Percentiles rank a stretch among this genome's conserved stretches.
Evolutionary conservation across 2,113 vertebrate genomes (phyloP).

Genomic region (Eulemur rufifrons): DNA sequence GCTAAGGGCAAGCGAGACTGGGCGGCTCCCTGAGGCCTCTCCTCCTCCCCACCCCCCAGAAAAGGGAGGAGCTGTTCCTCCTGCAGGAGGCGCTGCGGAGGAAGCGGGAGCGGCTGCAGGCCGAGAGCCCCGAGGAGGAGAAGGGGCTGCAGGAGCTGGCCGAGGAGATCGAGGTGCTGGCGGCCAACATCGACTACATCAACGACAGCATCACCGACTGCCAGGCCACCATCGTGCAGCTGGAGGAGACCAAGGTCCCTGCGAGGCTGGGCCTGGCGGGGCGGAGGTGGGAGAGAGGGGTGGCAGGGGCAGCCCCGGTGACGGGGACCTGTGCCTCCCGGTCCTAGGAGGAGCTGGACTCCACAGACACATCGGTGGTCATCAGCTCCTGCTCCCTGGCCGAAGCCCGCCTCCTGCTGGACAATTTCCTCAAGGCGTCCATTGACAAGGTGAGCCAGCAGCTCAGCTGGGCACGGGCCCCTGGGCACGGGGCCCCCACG

Average conservation of each 20-base stretch:
- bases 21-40: background rate
- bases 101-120: conserved; percentile 90
- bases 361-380: conserved; percentile 97
- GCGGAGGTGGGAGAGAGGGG: accelerated
- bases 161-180: conserved; percentile 95
- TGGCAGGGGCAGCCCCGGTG: accelerated
- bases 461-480: accelerated
- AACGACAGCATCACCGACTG: conserved; percentile 97
- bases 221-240: conserved; percentile 97
- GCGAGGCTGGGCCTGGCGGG: background rate
- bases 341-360: conserved; percentile 95
- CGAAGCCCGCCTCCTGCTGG: conserved; percentile 95
- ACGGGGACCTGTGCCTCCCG: background rate
- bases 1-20: background rate
- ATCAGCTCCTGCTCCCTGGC: conserved; percentile 98
- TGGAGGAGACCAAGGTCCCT: conserved; percentile 96
- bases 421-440: conserved; percentile 97
- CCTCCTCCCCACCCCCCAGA: conserved; percentile 82
- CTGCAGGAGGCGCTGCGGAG: conserved; percentile 92
- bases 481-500: accelerated
- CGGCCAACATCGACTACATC: conserved; percentile 98
- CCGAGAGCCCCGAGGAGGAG: conserved; percentile 89
- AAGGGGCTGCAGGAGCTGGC: conserved; percentile 93
- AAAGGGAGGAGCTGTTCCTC: conserved; percentile 95
- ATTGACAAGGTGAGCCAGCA: conserved; percentile 91